These are phyloP conservation scores for Strigamia crassipes DNA, from an alignment of 2,888 invertebrate species.

Conservation along the genomic window DNA sequence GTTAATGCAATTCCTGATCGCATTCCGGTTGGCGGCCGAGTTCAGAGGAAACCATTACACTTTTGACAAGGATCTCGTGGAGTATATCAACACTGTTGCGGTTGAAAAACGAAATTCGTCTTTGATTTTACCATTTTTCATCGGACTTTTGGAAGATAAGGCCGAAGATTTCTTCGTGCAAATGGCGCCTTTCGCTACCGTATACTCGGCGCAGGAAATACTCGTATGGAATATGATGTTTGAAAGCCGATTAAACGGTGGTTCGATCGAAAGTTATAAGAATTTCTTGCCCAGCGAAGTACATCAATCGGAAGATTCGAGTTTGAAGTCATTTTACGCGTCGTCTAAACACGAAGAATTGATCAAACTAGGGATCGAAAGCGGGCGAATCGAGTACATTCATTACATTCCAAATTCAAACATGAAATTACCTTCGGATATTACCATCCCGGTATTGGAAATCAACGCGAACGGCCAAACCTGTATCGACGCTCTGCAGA, in stretches of 20 bases:
- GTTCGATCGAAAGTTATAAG: background rate
- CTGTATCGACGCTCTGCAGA: background rate
- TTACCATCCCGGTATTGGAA: background rate
- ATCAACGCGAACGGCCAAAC: background rate
- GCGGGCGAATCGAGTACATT: background rate
- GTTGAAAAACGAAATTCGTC: background rate
- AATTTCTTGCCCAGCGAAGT: background rate
- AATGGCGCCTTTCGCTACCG: background rate
- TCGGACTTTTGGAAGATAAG: background rate
- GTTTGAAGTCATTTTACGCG: background rate
- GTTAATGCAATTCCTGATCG: background rate
- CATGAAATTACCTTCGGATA: background rate
- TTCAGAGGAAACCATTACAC: background rate
- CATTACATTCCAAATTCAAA: background rate
- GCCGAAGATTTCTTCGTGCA: background rate
- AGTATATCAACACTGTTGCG: background rate
- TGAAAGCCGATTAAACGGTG: background rate
- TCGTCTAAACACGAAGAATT: slow-evolving; percentile 2
- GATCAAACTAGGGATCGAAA: background rate
- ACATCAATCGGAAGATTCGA: background rate
- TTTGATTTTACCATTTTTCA: slow-evolving; percentile 1
- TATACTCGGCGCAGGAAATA: slow-evolving; percentile 1
- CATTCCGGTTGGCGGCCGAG: background rate
- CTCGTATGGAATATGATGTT: background rate
- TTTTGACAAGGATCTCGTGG: background rate